These are phyloP conservation scores for Eremophila alpestris DNA, from an alignment of 2,797 vertebrate species.

Conservation along the genomic window DNA sequence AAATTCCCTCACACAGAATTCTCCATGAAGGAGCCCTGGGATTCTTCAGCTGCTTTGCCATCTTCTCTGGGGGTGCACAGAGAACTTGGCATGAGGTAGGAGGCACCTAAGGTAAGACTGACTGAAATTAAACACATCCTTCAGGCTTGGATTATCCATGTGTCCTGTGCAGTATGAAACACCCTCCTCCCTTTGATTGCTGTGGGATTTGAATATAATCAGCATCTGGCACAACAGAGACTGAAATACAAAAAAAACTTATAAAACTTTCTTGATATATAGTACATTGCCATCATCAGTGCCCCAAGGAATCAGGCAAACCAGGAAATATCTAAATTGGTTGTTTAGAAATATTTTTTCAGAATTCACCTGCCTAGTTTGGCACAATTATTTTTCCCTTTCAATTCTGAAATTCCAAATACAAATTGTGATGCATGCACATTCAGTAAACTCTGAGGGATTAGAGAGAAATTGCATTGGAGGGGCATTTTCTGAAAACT, in stretches of 20 bases:
- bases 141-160: background rate
- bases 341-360: conserved; percentile 7
- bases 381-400: background rate
- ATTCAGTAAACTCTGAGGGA: background rate
- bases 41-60: background rate
- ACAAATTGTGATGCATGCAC: background rate
- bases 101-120: background rate
- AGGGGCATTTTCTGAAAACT: background rate
- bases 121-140: background rate
- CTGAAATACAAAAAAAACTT: background rate
- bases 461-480: background rate
- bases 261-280: background rate
- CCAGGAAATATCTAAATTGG: background rate
- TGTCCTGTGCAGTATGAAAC: background rate
- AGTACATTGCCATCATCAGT: background rate
- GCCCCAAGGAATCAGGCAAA: background rate
- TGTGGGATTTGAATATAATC: background rate
- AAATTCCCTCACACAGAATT: background rate
- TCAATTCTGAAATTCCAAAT: background rate
- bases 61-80: background rate
- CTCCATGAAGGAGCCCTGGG: background rate
- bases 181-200: background rate
- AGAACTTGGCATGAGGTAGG: background rate
- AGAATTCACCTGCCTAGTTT: background rate
- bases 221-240: background rate